These are phyloP conservation scores for Andrena praecox DNA, from an alignment of 2,888 invertebrate genomes.

Conservation along the genomic window DNA sequence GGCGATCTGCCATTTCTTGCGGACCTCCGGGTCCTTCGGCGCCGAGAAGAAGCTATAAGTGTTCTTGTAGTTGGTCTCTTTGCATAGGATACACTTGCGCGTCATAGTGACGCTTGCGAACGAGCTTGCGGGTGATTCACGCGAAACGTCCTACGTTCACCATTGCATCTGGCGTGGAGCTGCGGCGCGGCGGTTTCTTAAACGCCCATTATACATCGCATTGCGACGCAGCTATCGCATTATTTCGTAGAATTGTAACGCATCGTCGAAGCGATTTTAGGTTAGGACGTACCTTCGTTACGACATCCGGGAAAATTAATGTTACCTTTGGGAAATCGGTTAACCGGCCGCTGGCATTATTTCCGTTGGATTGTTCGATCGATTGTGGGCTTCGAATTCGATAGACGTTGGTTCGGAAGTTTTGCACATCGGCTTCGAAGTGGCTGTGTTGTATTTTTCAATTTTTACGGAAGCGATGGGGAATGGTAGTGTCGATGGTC, in stretches of 20 bases:
- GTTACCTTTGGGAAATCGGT: not conserved
- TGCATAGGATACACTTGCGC: constrained; percentile 81
- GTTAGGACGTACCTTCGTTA: constrained; percentile 22
- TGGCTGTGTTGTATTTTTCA: not conserved
- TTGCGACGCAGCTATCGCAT: not conserved
- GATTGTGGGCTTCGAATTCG: not conserved
- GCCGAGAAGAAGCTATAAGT: constrained; percentile 82
- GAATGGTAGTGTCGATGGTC: not conserved
- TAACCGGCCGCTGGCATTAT: not conserved
- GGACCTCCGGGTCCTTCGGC: constrained; percentile 79
- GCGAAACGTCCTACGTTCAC: not conserved
- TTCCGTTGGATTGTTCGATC: not conserved
- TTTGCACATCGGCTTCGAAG: constrained; percentile 12
- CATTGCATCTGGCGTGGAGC: not conserved
- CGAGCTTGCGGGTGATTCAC: constrained; percentile 2
- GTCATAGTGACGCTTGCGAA: constrained; percentile 76
- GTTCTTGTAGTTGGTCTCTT: constrained; percentile 81
- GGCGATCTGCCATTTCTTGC: constrained; percentile 80
- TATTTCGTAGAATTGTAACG: not conserved
- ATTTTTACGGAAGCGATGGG: not conserved
- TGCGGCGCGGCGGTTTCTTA: not conserved
- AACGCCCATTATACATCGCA: not conserved
- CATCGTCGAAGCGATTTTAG: constrained; percentile 6
- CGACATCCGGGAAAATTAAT: not conserved
- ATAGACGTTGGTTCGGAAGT: not conserved